A percentile compares a stretch with the other conserved stretches of the same genome.
These are phyloP conservation scores for Loripinus fragilis DNA, from an alignment of 2,888 invertebrate genomes.

Conservation along the genomic window DNA sequence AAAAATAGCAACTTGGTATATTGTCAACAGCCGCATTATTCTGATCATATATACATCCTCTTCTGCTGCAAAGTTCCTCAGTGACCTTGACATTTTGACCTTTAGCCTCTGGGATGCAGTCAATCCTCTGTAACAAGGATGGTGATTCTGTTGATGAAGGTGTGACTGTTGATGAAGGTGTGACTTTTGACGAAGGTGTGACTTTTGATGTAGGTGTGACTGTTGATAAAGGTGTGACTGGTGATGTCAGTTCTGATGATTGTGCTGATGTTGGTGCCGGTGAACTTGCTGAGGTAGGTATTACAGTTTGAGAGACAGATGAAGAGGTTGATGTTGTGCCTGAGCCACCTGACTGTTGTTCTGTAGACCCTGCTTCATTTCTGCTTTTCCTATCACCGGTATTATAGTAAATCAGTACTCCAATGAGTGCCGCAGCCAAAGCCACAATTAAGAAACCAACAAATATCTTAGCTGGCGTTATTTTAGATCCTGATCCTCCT, in stretches of 20 bases:
- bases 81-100: conserved; percentile 53
- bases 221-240: conserved; percentile 10
- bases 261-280: no score
- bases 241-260: neutral
- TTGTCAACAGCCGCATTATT: neutral
- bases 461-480: conserved; percentile 48
- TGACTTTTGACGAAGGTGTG: conserved; percentile 1
- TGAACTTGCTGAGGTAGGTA: no score
- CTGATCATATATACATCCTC: conserved; percentile 57
- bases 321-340: conserved; percentile 4
- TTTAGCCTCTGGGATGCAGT: conserved; percentile 66
- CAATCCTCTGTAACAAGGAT: conserved; percentile 58
- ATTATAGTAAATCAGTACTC: conserved; percentile 57
- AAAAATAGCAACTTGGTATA: conserved; percentile 60
- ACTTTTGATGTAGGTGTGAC: neutral
- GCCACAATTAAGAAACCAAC: conserved; percentile 46
- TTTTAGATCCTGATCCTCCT: conserved; percentile 7
- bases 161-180: conserved; percentile 10
- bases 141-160: conserved; percentile 27
- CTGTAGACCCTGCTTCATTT: neutral
- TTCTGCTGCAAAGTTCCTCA: conserved; percentile 55
- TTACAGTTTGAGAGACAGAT: neutral
- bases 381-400: conserved; percentile 28
- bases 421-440: conserved; percentile 60
- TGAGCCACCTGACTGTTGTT: conserved; percentile 23